Percentiles rank a stretch among this genome's conserved stretches.
Conservation (phyloP, 2,113 vertebrate species). For the Rhea americana region DNA sequence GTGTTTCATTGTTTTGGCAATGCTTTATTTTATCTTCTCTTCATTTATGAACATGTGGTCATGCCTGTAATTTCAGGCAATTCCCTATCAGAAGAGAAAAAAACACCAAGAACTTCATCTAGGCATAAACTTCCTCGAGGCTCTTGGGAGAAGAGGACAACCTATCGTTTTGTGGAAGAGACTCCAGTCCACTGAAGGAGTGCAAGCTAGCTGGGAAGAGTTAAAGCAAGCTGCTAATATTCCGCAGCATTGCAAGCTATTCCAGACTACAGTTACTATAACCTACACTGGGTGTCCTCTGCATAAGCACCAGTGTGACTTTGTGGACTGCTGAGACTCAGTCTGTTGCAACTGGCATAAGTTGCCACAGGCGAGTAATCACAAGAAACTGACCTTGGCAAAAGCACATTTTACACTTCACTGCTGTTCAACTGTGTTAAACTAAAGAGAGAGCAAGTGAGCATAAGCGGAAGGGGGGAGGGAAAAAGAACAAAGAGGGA, state of each 20-base stretch:
- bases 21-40: not conserved
- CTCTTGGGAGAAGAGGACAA: not conserved
- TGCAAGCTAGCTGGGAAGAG: not conserved
- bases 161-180: accelerated
- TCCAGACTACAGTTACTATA: conserved; percentile 45
- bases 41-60: not conserved
- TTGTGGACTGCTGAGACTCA: conserved; percentile 75
- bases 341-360: conserved; percentile 78
- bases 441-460: conserved; percentile 60
- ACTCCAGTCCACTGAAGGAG: not conserved
- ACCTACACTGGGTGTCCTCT: conserved; percentile 68
- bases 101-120: not conserved
- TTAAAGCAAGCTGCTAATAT: conserved; percentile 56
- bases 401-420: conserved; percentile 76
- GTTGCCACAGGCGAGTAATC: conserved; percentile 73
- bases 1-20: not conserved
- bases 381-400: conserved; percentile 80
- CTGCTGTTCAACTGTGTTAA: conserved; percentile 63
- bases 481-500: conserved; percentile 29
- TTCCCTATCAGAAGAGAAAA: not conserved
- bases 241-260: conserved; percentile 19
- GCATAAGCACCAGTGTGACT: conserved; percentile 71
- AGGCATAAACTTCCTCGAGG: not conserved
- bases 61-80: not conserved
- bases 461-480: conserved; percentile 23